phyloP scores from a whole-genome alignment of 2,888 invertebrate species.

The Cheilosia soror region DNA sequence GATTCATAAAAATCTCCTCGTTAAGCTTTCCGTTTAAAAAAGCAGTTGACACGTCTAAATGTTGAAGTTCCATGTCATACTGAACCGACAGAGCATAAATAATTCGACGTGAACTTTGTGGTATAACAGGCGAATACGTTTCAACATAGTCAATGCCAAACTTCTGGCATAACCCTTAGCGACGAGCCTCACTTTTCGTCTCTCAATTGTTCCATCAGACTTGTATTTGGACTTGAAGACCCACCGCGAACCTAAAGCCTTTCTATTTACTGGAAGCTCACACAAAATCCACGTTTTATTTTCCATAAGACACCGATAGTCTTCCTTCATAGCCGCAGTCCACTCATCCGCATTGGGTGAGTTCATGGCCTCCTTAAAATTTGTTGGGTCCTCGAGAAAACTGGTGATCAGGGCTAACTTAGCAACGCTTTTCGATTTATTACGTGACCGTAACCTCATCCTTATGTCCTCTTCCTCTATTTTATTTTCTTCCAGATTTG shows the following conservation, averaged over 20 bases:
- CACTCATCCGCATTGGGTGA: conserved; percentile 18
- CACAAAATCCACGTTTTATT: conserved; percentile 69
- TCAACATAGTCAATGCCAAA: conserved; percentile 27
- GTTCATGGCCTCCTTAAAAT: conserved; percentile 26
- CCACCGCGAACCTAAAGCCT: conserved; percentile 24
- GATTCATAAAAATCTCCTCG: background rate
- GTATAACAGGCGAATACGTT: conserved; percentile 24
- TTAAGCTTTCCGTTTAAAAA: conserved; percentile 14
- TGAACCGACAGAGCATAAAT: conserved; percentile 36
- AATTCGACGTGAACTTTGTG: conserved; percentile 27
- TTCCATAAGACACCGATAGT: conserved; percentile 72
- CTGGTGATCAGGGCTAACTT: too few relatives aligned
- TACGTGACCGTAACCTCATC: too few relatives aligned
- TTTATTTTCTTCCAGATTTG: too few relatives aligned
- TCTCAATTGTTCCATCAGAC: conserved; percentile 34
- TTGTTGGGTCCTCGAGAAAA: conserved; percentile 1
- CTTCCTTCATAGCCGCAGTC: conserved; percentile 72
- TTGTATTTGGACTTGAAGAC: conserved; percentile 43
- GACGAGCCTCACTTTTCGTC: conserved; percentile 48
- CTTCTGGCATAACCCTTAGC: conserved; percentile 34
- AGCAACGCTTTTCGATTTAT: too few relatives aligned
- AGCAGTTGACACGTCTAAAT: conserved; percentile 45
- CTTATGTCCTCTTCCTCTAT: too few relatives aligned
- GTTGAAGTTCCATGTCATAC: conserved; percentile 24
- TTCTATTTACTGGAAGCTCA: conserved; percentile 29